These are phyloP conservation scores for Clarias macrocephalus DNA, from an alignment of 2,113 vertebrate species.

Conservation along the genomic window DNA sequence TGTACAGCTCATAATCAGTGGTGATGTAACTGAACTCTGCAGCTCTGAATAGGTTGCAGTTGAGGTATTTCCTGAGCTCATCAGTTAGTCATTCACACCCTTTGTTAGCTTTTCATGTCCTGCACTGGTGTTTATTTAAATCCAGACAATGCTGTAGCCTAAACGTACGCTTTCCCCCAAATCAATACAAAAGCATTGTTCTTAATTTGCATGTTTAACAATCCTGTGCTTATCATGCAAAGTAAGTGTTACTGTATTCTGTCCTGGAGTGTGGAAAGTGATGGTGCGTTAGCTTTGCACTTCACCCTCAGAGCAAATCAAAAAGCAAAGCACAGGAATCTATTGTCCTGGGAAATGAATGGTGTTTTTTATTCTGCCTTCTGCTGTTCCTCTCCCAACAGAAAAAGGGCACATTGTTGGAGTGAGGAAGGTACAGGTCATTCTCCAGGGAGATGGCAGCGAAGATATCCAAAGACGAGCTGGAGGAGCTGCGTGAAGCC, in stretches of 20 bases:
- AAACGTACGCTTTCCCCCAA: neutral
- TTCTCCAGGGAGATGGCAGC: conserved; percentile 79
- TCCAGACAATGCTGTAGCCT: neutral
- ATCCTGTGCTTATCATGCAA: conserved; percentile 42
- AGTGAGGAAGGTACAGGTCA: conserved; percentile 45
- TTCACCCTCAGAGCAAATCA: neutral
- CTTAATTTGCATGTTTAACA: conserved; percentile 30
- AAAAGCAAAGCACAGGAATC: neutral
- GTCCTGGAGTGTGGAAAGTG: neutral
- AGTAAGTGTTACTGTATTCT: conserved; percentile 29
- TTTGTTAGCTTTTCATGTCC: neutral
- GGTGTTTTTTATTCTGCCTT: neutral
- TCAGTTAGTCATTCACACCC: neutral
- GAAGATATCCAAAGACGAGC: conserved; percentile 92
- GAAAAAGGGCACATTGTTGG: conserved; percentile 35
- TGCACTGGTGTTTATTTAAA: neutral
- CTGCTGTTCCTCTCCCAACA: neutral
- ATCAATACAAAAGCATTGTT: neutral
- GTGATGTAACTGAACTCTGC: neutral
- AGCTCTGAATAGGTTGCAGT: neutral
- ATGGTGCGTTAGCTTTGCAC: neutral
- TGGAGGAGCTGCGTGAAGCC: conserved; percentile 88
- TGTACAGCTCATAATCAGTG: neutral
- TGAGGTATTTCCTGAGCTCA: neutral
- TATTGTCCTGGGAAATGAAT: neutral